Evolutionary conservation across 2,888 invertebrate genomes (phyloP), one percentile per base, ranked within the genome.

Genomic region (Pristionchus fissidentatus): DNA sequence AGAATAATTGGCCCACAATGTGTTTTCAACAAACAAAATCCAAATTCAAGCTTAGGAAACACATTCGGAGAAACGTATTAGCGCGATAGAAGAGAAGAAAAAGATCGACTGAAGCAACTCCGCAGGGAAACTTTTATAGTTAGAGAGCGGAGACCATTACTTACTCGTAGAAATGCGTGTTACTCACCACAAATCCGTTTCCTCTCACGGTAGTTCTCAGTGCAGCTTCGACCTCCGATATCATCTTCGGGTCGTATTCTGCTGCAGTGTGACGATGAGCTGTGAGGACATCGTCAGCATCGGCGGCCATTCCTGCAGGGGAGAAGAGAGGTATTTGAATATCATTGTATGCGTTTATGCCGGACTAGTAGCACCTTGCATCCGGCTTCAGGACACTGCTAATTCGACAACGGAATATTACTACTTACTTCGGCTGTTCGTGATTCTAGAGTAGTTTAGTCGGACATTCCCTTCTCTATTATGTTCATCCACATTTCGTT

Each of bases 191-290:
- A 29, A 80, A 80, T 2, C 35, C 57, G n/a, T 29, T 15, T n/a
- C 57, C 57, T 3, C 60, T 29, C 46, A 80, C 38, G 29, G 55
- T 80, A n/a, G 80, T 80, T 0, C 60, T 26, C 10, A 60, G 19
- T 1, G 80, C 57, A 0, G 80, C 80, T 15, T 80, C 80, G 10
- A 80, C 46, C 35, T 80, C 80, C 46, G 60, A 57, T 10, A 80
- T 80, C 60, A 49, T 60, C 41, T 46, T 57, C 15, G 80, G 80
- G 41, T 80, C 80, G 60, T 80, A 80, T 38, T 80, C 80, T 2
- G 60, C 80, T 1, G 78, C 55, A 13, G 78, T 55, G 43, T 60
- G 80, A 35, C 78, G 13, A 13, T 78, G 55, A 10, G 78, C 78
- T 1, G 78, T 78, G 29, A 80, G 49, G 3, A 80, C 80, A 19